Percentiles rank a stretch among this genome's conserved stretches.
These are phyloP conservation scores for Alexandromys fortis DNA, from an alignment of 2,113 vertebrate genomes.

Conservation along the genomic window DNA sequence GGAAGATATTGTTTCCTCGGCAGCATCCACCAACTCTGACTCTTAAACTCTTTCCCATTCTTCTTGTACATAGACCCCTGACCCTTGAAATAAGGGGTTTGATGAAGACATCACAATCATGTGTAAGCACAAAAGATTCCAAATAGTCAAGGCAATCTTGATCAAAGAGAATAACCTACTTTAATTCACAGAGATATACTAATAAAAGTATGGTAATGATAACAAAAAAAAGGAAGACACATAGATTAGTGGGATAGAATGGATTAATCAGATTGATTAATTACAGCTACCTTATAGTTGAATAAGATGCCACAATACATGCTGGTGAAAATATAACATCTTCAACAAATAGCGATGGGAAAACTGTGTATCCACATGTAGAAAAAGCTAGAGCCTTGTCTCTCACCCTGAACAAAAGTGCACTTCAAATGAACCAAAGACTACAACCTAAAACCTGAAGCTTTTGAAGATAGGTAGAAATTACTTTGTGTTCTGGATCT, in stretches of 20 bases:
- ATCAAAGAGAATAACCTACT: not conserved
- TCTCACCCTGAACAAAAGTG: not conserved
- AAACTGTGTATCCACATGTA: not conserved
- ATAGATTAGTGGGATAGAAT: not conserved
- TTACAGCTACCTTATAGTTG: not conserved
- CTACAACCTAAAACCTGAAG: not conserved
- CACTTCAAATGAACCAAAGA: not conserved
- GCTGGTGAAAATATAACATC: not conserved
- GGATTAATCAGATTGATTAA: not conserved
- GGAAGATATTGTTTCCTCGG: not conserved
- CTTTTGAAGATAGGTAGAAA: no score
- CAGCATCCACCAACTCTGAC: not conserved
- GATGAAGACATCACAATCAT: not conserved
- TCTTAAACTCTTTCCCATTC: not conserved
- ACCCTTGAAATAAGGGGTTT: not conserved
- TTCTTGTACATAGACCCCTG: not conserved
- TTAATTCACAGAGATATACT: not conserved
- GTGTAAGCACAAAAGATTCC: not conserved
- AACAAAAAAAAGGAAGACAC: not conserved
- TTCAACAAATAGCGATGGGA: not conserved
- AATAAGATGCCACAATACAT: not conserved
- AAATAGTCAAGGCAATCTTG: not conserved
- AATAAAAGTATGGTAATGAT: not conserved
- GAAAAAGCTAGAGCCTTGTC: not conserved
- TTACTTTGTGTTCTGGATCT: not conserved